A percentile compares a stretch with the other conserved stretches of the same genome.
phyloP scores from a whole-genome alignment of 2,888 invertebrate species.

The Heliconius ismenius region DNA sequence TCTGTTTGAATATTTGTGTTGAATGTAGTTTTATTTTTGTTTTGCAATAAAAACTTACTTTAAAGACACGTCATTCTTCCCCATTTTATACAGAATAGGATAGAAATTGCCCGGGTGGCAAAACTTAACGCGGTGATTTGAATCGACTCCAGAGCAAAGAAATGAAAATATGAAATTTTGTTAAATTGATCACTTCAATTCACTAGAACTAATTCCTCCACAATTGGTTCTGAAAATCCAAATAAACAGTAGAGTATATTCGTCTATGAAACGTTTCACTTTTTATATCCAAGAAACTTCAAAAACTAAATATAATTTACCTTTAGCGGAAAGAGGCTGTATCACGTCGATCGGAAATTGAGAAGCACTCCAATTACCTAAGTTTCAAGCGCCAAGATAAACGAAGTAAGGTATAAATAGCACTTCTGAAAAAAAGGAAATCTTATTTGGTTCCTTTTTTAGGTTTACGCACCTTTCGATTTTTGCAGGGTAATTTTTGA shows the following conservation, averaged over 20 bases:
- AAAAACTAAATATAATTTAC: constrained; percentile 19
- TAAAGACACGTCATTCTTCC: too few relatives aligned
- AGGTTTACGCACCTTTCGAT: too few relatives aligned
- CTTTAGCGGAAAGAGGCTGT: constrained; percentile 31
- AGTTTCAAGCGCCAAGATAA: constrained; percentile 40
- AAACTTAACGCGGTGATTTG: too few relatives aligned
- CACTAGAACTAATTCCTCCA: background rate
- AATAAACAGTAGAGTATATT: background rate
- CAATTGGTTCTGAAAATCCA: background rate
- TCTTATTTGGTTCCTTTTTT: background rate
- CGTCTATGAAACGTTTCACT: background rate
- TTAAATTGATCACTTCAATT: background rate
- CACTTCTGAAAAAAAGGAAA: constrained; percentile 16
- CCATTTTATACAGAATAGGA: too few relatives aligned
- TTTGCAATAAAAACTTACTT: too few relatives aligned
- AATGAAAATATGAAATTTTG: too few relatives aligned
- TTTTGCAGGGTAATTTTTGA: too few relatives aligned
- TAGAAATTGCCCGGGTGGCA: too few relatives aligned
- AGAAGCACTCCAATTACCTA: constrained; percentile 43
- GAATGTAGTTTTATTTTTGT: too few relatives aligned
- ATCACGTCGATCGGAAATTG: constrained; percentile 38
- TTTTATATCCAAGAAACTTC: background rate
- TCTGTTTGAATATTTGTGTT: too few relatives aligned
- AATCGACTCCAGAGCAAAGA: too few relatives aligned
- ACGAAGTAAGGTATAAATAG: constrained; percentile 36